Percentiles rank a stretch among this genome's conserved stretches.
These are phyloP conservation scores for Neofelis nebulosa DNA, from an alignment of 2,113 vertebrate species.

Conservation along the genomic window DNA sequence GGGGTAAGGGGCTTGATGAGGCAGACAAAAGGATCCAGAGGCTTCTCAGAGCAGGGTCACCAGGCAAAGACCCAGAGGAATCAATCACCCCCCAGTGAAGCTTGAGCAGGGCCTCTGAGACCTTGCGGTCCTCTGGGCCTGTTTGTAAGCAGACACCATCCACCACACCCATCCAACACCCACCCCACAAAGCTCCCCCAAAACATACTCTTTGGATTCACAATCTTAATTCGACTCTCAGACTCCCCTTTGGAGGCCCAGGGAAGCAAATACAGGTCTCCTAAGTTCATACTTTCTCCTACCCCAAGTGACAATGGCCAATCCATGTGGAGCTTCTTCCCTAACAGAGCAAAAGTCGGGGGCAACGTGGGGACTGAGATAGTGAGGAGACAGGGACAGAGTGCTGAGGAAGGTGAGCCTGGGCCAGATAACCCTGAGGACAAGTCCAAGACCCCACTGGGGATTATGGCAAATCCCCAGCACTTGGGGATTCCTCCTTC, in stretches of 20 bases:
- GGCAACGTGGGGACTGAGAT: neutral
- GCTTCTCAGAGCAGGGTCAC: slow-evolving; percentile 53
- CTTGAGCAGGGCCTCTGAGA: neutral
- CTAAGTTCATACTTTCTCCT: neutral
- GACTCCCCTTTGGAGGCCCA: neutral
- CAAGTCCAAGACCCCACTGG: neutral
- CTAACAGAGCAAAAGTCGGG: neutral
- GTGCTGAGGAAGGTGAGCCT: neutral
- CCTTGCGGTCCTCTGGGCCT: neutral
- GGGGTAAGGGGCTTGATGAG: neutral
- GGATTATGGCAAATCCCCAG: neutral
- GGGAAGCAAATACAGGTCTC: neutral
- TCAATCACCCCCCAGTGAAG: neutral
- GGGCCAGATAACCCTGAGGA: neutral
- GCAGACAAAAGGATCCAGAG: slow-evolving; percentile 50
- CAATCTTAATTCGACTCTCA: neutral
- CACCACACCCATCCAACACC: neutral
- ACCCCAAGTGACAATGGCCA: neutral
- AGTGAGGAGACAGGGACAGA: neutral
- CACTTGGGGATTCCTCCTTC: neutral
- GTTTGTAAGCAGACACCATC: neutral
- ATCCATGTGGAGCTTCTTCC: neutral
- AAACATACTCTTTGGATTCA: neutral
- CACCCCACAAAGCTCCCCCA: neutral
- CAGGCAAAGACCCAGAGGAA: slow-evolving; percentile 22